Evolutionary conservation across 2,113 vertebrate species (phyloP).

Genomic region (Alaudala cheleensis): DNA sequence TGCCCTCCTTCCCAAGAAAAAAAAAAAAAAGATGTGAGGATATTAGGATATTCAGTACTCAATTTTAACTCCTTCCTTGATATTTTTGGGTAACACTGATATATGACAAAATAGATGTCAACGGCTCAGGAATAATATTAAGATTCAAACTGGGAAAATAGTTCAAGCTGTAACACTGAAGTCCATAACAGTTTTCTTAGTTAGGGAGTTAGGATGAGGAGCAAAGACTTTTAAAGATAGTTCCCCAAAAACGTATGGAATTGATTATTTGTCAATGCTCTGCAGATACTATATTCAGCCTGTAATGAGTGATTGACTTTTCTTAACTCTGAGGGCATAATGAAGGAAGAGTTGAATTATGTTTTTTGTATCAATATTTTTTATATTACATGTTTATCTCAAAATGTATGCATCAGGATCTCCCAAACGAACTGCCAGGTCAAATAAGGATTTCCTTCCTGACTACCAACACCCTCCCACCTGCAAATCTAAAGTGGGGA

Average conservation of each 20-base stretch:
- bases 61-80: background rate
- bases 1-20: background rate
- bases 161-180: background rate
- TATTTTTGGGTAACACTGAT: background rate
- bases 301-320: background rate
- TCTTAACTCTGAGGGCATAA: background rate
- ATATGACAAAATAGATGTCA: background rate
- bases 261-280: background rate
- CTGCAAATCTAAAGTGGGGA: background rate
- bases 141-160: background rate
- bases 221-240: background rate
- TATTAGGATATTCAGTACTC: background rate
- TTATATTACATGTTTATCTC: background rate
- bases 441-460: background rate
- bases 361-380: background rate
- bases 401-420: background rate
- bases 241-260: background rate
- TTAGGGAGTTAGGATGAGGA: background rate
- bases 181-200: background rate
- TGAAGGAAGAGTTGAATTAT: background rate
- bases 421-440: background rate
- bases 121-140: background rate
- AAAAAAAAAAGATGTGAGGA: background rate
- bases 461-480: fast-evolving
- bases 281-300: background rate